Conservation (phyloP, 2,888 invertebrate genomes). For the Alviniconcha strummeri region DNA sequence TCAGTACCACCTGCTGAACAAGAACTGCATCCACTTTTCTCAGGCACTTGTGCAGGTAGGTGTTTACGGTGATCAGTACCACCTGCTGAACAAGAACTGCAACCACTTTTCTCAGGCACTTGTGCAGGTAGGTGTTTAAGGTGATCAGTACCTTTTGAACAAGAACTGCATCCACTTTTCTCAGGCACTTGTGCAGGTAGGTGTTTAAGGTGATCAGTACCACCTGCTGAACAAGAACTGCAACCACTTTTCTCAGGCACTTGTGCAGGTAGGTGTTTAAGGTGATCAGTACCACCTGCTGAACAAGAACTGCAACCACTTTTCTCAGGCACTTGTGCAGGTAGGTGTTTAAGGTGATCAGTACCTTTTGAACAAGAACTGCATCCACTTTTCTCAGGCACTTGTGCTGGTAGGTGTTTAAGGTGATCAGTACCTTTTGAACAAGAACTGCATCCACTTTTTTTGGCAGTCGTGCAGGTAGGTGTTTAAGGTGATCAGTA, state of each 20-base stretch:
- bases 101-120: conserved; percentile 90
- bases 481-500: conserved; percentile 87
- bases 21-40: conserved; percentile 99
- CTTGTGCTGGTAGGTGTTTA: conserved; percentile 64
- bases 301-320: conserved; percentile 99
- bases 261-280: conserved; percentile 63
- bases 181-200: no score
- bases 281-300: conserved; percentile 98
- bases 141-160: conserved; percentile 98
- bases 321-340: conserved; percentile 81
- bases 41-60: no score
- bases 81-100: conserved; percentile 99
- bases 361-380: conserved; percentile 99
- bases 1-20: conserved; percentile 97
- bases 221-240: conserved; percentile 99
- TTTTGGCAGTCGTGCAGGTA: conserved; percentile 76
- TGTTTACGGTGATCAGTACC: conserved; percentile 98
- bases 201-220: conserved; percentile 98
- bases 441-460: conserved; percentile 99
- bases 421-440: conserved; percentile 99
- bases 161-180: conserved; percentile 99
- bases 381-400: conserved; percentile 93
- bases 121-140: conserved; percentile 74
- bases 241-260: conserved; percentile 90
- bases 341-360: no score